Evolutionary conservation across 2,888 invertebrate species (phyloP).

Genomic region (Frankliniella intonsa): DNA sequence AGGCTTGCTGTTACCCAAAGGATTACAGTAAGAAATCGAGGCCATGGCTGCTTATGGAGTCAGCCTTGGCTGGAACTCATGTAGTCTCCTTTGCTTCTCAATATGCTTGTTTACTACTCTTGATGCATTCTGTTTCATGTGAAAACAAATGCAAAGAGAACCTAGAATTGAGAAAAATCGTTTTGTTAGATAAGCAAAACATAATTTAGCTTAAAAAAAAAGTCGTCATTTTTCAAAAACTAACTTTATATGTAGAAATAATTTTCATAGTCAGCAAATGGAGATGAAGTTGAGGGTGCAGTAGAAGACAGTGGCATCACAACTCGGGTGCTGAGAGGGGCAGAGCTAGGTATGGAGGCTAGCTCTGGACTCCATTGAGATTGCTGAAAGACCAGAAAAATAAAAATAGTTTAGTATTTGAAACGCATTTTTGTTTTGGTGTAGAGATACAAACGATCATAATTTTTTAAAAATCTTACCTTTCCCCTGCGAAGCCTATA

Average conservation of each 20-base stretch:
- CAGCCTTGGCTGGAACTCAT: background rate
- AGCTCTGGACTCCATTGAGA: constrained; percentile 56
- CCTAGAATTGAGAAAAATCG: background rate
- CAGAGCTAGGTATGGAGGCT: constrained; percentile 47
- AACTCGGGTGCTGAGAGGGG: constrained; percentile 37
- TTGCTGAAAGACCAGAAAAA: constrained; percentile 45
- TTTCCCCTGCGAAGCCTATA: constrained; percentile 59
- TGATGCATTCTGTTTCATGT: background rate
- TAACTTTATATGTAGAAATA: constrained; percentile 55
- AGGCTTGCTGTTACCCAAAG: background rate
- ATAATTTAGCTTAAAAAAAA: background rate
- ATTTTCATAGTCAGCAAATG: constrained; percentile 61
- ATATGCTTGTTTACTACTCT: background rate
- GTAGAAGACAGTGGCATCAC: constrained; percentile 43
- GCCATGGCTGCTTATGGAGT: background rate
- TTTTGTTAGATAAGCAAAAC: background rate
- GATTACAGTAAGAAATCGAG: background rate
- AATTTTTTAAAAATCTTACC: constrained; percentile 39
- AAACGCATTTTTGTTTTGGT: constrained; percentile 7
- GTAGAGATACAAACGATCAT: background rate
- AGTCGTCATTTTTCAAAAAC: background rate
- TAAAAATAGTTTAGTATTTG: constrained; percentile 32
- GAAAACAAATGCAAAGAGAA: background rate
- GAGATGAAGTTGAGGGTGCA: constrained; percentile 44
- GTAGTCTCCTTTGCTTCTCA: background rate